phyloP scores from a whole-genome alignment of 2,113 vertebrate species.

The Progne subis region DNA sequence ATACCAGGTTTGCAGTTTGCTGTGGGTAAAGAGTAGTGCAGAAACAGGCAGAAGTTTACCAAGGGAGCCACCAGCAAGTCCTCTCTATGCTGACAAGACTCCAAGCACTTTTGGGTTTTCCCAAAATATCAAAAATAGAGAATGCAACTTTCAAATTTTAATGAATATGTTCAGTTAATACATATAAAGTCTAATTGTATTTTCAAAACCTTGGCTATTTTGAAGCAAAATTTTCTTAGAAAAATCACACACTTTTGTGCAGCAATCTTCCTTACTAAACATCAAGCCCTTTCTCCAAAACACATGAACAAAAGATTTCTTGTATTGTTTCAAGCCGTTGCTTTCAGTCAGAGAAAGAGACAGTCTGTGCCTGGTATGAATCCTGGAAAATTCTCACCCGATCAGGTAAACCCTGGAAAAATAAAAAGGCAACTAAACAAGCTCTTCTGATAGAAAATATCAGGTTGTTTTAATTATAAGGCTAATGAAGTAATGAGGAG shows the following conservation, averaged over 20 bases:
- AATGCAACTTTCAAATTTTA: neutral
- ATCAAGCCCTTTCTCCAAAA: neutral
- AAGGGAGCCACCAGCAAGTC: neutral
- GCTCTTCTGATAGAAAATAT: neutral
- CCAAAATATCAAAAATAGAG: neutral
- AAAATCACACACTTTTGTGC: neutral
- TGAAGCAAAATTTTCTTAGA: neutral
- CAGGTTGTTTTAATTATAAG: neutral
- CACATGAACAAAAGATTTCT: neutral
- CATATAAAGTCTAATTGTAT: neutral
- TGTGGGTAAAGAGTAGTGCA: neutral
- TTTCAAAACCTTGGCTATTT: neutral
- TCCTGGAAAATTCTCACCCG: neutral
- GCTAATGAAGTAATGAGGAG: neutral
- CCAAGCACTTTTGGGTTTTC: neutral
- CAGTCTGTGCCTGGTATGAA: neutral
- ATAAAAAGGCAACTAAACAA: neutral
- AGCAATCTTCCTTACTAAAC: neutral
- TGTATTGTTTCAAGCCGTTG: neutral
- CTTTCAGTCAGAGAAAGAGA: neutral
- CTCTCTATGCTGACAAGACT: neutral
- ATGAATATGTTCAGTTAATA: neutral
- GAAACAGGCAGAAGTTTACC: neutral
- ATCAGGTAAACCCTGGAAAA: neutral
- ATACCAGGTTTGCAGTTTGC: conserved; percentile 4